Conservation (phyloP, 2,797 vertebrate species). For the Micropoecilia bifurca region DNA sequence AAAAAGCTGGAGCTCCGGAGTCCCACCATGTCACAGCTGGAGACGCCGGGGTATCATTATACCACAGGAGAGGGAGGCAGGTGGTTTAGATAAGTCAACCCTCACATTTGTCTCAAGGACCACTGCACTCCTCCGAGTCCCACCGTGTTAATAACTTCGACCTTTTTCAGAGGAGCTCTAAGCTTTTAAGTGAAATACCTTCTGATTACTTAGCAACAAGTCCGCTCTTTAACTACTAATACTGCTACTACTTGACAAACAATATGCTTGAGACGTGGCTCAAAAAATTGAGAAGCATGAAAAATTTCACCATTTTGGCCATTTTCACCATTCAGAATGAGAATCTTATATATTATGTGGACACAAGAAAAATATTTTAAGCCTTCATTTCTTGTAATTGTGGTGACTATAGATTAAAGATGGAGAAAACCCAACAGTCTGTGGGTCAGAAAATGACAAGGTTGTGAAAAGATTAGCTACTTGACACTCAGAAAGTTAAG, state of each 20-base stretch:
- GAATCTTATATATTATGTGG: neutral
- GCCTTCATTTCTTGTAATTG: neutral
- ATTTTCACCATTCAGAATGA: neutral
- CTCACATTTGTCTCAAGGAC: slow-evolving; percentile 55
- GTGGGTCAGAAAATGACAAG: neutral
- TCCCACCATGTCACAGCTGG: slow-evolving; percentile 11
- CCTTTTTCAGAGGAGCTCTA: slow-evolving; percentile 31
- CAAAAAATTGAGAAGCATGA: neutral
- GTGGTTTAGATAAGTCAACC: slow-evolving; percentile 45
- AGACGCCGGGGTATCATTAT: slow-evolving; percentile 16
- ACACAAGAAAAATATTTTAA: neutral
- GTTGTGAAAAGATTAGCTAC: neutral
- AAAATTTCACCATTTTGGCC: neutral
- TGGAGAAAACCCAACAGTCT: neutral
- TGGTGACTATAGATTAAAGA: neutral
- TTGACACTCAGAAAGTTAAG: neutral
- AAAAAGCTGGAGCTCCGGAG: neutral
- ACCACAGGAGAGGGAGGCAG: slow-evolving; percentile 33
- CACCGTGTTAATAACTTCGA: slow-evolving; percentile 60
- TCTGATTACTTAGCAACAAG: neutral
- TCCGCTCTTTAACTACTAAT: neutral
- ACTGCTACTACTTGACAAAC: neutral
- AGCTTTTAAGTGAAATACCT: slow-evolving; percentile 36
- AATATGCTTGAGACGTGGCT: neutral
- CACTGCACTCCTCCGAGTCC: slow-evolving; percentile 39